These are phyloP conservation scores for Vipera latastei DNA, from an alignment of 2,797 vertebrate genomes.

Conservation along the genomic window DNA sequence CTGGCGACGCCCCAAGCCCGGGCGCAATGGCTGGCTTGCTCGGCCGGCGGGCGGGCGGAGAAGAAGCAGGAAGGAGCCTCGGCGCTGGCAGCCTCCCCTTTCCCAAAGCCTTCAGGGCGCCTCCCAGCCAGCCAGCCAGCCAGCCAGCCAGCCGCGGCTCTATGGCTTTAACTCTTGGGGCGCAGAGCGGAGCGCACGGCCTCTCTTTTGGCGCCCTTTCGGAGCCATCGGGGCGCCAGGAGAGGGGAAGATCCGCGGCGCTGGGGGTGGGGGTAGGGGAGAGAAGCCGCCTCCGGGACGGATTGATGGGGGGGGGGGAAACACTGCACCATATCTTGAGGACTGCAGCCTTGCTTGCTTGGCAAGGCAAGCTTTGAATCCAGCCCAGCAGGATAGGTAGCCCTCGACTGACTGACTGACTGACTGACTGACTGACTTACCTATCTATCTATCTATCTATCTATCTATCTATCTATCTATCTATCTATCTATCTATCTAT, in stretches of 20 bases:
- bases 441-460: no score
- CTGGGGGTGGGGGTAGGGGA: no score
- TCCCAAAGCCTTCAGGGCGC: neutral
- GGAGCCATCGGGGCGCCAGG: neutral
- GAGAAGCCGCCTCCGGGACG: neutral
- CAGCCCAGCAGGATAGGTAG: no score
- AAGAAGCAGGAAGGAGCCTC: constrained; percentile 18
- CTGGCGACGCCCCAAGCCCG: neutral
- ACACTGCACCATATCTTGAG: no score
- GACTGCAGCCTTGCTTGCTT: no score
- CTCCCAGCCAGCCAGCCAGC: neutral
- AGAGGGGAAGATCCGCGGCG: neutral
- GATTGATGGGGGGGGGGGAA: neutral
- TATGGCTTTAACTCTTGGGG: constrained; percentile 22
- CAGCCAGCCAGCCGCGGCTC: neutral
- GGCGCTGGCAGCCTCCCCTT: neutral
- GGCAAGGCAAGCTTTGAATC: no score
- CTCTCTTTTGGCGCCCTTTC: neutral
- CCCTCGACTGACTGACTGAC: no score
- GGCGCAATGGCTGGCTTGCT: neutral
- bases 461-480: no score
- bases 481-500: no score
- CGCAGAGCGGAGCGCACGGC: neutral
- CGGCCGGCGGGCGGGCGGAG: neutral
- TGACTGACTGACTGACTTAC: no score